Conservation (phyloP, 1,140 invertebrate species). For the Brachionus calyciflorus region DNA sequence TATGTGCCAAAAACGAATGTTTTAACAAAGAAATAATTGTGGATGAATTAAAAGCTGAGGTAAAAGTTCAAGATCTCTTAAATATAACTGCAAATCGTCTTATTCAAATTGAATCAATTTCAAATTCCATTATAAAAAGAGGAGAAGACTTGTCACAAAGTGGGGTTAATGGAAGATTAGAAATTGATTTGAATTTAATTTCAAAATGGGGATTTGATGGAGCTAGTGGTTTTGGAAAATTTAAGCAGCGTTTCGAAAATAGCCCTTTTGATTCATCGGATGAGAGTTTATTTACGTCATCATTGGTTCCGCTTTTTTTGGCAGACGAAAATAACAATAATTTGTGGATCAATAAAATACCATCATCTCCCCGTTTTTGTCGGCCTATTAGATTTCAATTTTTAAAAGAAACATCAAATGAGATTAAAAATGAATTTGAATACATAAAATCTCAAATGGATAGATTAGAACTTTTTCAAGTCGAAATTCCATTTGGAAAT, state of each 20-base stretch:
- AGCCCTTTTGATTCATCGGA: constrained; percentile 1
- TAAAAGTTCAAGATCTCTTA: constrained; percentile 3
- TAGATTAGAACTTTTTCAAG: neutral
- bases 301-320: constrained; percentile 10
- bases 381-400: constrained; percentile 1
- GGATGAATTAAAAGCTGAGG: neutral
- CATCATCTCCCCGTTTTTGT: neutral
- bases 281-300: neutral
- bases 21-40: neutral
- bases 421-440: constrained; percentile 12
- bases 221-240: neutral
- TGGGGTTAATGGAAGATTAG: constrained; percentile 2
- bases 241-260: constrained; percentile 1
- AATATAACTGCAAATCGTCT: neutral
- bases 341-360: neutral
- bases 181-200: neutral
- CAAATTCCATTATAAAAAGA: neutral
- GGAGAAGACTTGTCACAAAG: neutral
- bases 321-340: neutral
- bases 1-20: constrained; percentile 2
- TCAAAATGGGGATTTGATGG: neutral
- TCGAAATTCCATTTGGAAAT: neutral
- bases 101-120: constrained; percentile 7
- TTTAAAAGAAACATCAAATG: constrained; percentile 1
- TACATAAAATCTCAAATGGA: constrained; percentile 2